Evolutionary conservation across 2,113 vertebrate genomes (phyloP).

Genomic region (Pelecanoides urinatrix): DNA sequence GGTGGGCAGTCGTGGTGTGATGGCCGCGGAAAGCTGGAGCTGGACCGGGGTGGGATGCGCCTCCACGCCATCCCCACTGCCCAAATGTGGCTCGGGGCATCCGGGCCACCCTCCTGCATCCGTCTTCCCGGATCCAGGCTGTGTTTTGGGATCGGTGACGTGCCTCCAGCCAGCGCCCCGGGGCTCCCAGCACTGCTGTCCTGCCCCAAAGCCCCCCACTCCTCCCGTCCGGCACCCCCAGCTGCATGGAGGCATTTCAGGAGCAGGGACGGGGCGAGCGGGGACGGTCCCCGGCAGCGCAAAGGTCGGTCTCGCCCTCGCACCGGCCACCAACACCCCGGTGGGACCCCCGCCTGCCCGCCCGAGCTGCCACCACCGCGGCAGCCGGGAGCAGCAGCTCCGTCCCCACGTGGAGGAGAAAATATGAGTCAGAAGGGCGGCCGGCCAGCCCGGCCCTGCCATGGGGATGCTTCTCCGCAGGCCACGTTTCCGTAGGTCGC

Average conservation of each 20-base stretch:
- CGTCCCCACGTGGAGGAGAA: neutral
- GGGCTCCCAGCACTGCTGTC: accelerated
- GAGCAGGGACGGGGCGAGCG: accelerated
- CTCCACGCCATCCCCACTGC: neutral
- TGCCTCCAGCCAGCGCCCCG: accelerated
- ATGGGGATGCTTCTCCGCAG: neutral
- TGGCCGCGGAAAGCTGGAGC: neutral
- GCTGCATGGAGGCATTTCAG: accelerated
- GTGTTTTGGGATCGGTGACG: accelerated
- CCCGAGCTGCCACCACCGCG: neutral
- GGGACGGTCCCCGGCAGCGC: neutral
- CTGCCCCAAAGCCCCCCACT: accelerated
- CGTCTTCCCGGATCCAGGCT: no score
- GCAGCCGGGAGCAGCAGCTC: neutral
- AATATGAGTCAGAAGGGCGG: neutral
- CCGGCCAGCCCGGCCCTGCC: neutral
- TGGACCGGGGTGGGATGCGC: accelerated
- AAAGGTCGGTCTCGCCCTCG: neutral
- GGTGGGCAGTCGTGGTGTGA: accelerated
- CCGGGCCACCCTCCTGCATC: accelerated
- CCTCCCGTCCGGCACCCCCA: neutral
- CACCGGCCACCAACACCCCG: neutral
- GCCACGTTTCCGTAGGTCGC: neutral
- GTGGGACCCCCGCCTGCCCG: neutral
- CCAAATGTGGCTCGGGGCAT: accelerated